These are phyloP conservation scores for Colistium nudipinnis DNA, from an alignment of 2,113 vertebrate species.

Conservation along the genomic window DNA sequence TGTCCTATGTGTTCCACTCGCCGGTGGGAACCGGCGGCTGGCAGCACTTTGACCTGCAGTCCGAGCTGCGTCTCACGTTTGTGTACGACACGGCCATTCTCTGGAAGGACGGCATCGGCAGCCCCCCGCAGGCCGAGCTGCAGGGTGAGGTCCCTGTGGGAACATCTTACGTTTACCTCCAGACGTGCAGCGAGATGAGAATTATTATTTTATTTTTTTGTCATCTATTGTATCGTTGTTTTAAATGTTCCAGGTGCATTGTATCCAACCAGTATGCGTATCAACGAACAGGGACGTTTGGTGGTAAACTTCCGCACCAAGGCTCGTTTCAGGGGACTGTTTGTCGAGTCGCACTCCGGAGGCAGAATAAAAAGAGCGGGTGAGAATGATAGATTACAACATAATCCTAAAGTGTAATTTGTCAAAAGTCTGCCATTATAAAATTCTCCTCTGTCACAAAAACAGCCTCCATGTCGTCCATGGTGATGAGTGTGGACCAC, in stretches of 20 bases:
- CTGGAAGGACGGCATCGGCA: slow-evolving; percentile 93
- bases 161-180: too few species aligned
- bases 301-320: slow-evolving; percentile 94
- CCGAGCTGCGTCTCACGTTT: slow-evolving; percentile 92
- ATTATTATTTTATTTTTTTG: too few species aligned
- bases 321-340: slow-evolving; percentile 91
- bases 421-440: background rate
- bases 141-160: slow-evolving; percentile 84
- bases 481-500: slow-evolving; percentile 88
- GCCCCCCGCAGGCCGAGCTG: slow-evolving; percentile 91
- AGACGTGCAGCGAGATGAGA: background rate
- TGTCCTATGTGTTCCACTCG: slow-evolving; percentile 95
- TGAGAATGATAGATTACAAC: slow-evolving; percentile 61
- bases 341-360: slow-evolving; percentile 85
- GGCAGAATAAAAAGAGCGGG: slow-evolving; percentile 67
- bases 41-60: slow-evolving; percentile 96
- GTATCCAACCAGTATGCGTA: slow-evolving; percentile 94
- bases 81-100: slow-evolving; percentile 98
- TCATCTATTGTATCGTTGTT: background rate
- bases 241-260: slow-evolving; percentile 83
- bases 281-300: slow-evolving; percentile 89
- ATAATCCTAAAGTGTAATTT: background rate
- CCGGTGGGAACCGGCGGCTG: slow-evolving; percentile 89
- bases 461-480: slow-evolving; percentile 81
- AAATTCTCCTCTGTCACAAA: slow-evolving; percentile 54